phyloP scores from a whole-genome alignment of 30 jellyfish, hydroid and myxozoan genomes.

The Aurelia coerulea region DNA sequence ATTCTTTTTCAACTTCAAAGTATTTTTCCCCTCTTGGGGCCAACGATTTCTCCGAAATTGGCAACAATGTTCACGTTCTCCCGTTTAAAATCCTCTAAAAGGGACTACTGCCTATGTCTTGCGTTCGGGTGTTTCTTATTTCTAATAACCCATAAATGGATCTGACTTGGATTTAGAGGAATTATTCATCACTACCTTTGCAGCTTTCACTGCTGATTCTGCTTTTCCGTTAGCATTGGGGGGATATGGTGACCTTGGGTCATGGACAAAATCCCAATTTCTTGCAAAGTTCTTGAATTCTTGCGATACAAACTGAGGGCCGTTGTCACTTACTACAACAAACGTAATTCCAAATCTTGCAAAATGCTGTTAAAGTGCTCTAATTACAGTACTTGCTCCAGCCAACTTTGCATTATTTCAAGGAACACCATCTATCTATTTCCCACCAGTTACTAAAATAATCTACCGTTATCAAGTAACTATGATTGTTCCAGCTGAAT shows the following conservation, averaged over 20 bases:
- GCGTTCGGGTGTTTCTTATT: conserved; percentile 29
- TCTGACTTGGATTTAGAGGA: conserved; percentile 11
- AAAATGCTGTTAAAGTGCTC: conserved; percentile 23
- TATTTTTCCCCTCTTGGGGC: conserved; percentile 26
- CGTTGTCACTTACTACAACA: conserved; percentile 22
- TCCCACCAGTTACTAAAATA: too few relatives aligned
- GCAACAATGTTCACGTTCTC: conserved; percentile 42
- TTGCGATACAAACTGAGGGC: too few relatives aligned
- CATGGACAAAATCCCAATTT: too few relatives aligned
- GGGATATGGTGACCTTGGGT: too few relatives aligned
- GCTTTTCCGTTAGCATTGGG: neutral
- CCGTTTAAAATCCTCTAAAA: conserved; percentile 35
- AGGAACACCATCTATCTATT: too few relatives aligned
- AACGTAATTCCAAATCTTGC: conserved; percentile 22
- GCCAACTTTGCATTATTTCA: too few relatives aligned
- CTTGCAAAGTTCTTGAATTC: too few relatives aligned
- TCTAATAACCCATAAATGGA: conserved; percentile 18
- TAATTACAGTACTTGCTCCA: conserved; percentile 1
- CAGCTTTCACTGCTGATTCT: neutral
- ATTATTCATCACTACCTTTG: conserved; percentile 28
- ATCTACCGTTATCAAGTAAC: conserved; percentile 17
- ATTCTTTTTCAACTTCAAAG: neutral
- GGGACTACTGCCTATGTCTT: conserved; percentile 32
- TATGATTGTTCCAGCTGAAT: too few relatives aligned
- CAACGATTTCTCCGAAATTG: conserved; percentile 12